A percentile compares a stretch with the other conserved stretches of the same genome.
These are phyloP conservation scores for Varanus komodoensis DNA, from an alignment of 2,113 vertebrate species.

Conservation along the genomic window DNA sequence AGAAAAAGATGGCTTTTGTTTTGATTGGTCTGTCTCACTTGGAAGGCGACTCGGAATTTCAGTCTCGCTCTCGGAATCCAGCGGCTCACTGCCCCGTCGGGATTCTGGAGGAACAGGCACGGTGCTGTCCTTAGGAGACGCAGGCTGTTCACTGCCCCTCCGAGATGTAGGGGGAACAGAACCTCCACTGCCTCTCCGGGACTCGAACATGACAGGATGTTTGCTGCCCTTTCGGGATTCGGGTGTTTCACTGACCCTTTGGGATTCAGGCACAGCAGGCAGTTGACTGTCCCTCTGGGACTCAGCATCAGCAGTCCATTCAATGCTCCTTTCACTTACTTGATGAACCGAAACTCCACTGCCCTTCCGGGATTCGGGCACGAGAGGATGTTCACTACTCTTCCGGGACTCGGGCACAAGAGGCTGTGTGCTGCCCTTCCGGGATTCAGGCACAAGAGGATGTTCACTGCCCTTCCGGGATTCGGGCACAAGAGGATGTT, in stretches of 20 bases:
- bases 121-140: too few relatives aligned
- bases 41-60: not conserved
- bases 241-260: not conserved
- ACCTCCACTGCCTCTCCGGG: not conserved
- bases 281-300: not conserved
- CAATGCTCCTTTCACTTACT: not conserved
- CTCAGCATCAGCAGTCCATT: not conserved
- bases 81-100: not conserved
- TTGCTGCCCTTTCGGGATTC: not conserved
- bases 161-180: too few relatives aligned
- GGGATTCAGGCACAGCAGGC: not conserved
- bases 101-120: not conserved
- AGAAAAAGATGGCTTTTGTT: not conserved
- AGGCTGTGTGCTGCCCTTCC: not conserved
- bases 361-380: not conserved
- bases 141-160: not conserved
- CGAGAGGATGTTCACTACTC: not conserved
- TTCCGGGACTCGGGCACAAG: not conserved
- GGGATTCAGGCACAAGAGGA: not conserved
- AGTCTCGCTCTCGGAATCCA: not conserved
- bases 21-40: not conserved
- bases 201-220: not conserved
- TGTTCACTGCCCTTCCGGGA: not conserved
- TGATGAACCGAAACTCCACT: too few relatives aligned
- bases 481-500: not conserved